Conservation (phyloP, 2,888 invertebrate genomes). For the Caenorhabditis auriculariae region DNA sequence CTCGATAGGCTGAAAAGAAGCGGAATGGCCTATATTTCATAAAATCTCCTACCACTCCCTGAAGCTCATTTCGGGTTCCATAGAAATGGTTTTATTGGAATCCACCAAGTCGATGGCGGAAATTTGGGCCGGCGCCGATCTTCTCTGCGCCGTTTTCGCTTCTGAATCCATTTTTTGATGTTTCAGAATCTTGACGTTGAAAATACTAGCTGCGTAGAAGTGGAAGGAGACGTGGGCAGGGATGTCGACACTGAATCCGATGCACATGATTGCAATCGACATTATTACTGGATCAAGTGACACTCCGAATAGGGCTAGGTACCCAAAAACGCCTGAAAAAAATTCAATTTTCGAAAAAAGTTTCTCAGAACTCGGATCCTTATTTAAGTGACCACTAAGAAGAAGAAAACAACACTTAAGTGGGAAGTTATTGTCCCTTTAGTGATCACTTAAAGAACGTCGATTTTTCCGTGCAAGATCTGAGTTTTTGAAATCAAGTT, state of each 20-base stretch:
- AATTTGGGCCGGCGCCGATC: not conserved
- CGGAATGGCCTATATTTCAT: too few relatives aligned
- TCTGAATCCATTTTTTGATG: constrained; percentile 9
- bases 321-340: constrained; percentile 20
- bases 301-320: constrained; percentile 25
- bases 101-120: too few relatives aligned
- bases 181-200: not conserved
- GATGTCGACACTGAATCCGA: constrained; percentile 37
- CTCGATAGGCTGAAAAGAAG: constrained; percentile 13
- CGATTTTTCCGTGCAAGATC: too few relatives aligned
- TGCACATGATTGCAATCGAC: constrained; percentile 35
- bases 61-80: too few relatives aligned
- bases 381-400: too few relatives aligned
- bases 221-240: constrained; percentile 40
- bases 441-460: not conserved
- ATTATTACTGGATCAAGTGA: constrained; percentile 32
- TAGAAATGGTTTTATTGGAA: constrained; percentile 3
- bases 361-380: too few relatives aligned
- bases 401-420: too few relatives aligned
- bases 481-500: too few relatives aligned
- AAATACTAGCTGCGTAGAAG: constrained; percentile 32
- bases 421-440: too few relatives aligned
- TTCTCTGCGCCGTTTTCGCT: constrained; percentile 18
- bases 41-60: too few relatives aligned
- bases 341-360: not conserved